Evolutionary conservation across 2,797 vertebrate species (phyloP).

Genomic region (Corythornis leucogaster): DNA sequence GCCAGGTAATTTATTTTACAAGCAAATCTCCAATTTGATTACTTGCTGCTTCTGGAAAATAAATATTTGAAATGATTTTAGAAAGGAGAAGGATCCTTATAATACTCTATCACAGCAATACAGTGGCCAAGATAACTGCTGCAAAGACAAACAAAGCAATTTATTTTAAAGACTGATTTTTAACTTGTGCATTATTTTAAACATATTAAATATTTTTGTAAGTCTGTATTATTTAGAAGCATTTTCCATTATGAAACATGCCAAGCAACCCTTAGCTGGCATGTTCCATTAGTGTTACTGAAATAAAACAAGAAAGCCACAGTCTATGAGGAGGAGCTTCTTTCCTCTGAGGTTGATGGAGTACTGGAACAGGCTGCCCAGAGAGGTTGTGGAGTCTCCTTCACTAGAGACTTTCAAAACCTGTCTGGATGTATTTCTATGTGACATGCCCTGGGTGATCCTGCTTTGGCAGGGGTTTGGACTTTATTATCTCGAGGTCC

Average conservation of each 20-base stretch:
- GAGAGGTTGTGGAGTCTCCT: too few relatives aligned
- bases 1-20: not conserved
- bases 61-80: constrained; percentile 8
- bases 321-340: not conserved
- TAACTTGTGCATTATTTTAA: not conserved
- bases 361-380: too few relatives aligned
- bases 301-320: not conserved
- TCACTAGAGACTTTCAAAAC: too few relatives aligned
- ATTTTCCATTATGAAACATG: not conserved
- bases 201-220: not conserved
- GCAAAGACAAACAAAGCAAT: not conserved
- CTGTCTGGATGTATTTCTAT: too few relatives aligned
- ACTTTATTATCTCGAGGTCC: too few relatives aligned
- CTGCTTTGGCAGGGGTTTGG: too few relatives aligned
- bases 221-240: not conserved
- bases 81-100: not conserved
- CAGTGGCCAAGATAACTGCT: not conserved
- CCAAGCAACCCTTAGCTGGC: not conserved
- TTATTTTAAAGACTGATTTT: not conserved
- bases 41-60: constrained; percentile 27
- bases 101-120: not conserved
- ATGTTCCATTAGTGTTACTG: not conserved
- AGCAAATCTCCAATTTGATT: constrained; percentile 2
- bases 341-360: too few relatives aligned
- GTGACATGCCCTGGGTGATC: too few relatives aligned